phyloP scores from a whole-genome alignment of 2,797 vertebrate genomes.

The Danio albolineatus region DNA sequence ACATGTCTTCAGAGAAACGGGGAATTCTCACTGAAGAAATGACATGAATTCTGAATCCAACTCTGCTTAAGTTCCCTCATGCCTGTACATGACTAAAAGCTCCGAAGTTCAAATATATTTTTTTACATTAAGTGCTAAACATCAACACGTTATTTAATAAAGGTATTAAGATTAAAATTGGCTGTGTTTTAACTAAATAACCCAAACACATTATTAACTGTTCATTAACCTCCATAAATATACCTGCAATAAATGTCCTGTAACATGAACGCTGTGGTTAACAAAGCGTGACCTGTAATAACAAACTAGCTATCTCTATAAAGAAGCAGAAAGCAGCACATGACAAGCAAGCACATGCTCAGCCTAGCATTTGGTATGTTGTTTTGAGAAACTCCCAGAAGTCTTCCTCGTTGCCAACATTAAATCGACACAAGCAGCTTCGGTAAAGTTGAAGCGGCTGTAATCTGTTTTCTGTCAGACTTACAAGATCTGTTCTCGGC shows the following conservation, averaged over 20 bases:
- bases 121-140: background rate
- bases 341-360: background rate
- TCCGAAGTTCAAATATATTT: background rate
- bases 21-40: background rate
- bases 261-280: background rate
- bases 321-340: background rate
- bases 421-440: background rate
- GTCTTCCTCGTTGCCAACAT: background rate
- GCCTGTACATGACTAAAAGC: background rate
- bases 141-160: background rate
- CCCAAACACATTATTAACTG: background rate
- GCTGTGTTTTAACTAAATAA: background rate
- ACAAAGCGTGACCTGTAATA: background rate
- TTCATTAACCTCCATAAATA: background rate
- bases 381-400: constrained; percentile 10
- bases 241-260: background rate
- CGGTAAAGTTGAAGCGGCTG: background rate
- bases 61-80: background rate
- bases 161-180: no score
- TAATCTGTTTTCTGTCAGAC: background rate
- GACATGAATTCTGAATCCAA: background rate
- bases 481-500: constrained; percentile 62
- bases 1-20: background rate
- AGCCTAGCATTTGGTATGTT: constrained; percentile 1
- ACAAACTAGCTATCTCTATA: no score